These are phyloP conservation scores for Drosophila affinis DNA, from an alignment of 2,888 invertebrate species.

Conservation along the genomic window DNA sequence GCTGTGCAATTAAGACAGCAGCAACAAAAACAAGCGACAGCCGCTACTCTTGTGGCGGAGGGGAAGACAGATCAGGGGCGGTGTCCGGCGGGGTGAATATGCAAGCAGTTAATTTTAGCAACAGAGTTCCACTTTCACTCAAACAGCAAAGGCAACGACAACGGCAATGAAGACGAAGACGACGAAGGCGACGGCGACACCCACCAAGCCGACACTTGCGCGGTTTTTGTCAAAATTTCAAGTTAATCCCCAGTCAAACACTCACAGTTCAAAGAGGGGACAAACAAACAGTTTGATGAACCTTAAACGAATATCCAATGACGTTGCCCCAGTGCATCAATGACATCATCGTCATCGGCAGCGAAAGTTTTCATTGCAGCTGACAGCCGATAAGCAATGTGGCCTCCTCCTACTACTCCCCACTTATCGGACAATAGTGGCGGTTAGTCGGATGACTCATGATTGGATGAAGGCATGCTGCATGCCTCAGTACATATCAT, in stretches of 20 bases:
- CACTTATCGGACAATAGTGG: background rate
- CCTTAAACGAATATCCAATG: constrained; percentile 50
- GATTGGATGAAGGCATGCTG: constrained; percentile 13
- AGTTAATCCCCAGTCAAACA: constrained; percentile 58
- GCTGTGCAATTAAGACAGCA: constrained; percentile 73
- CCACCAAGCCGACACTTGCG: constrained; percentile 64
- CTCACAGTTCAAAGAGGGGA: background rate
- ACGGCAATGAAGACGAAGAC: constrained; percentile 36
- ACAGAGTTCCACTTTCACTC: constrained; percentile 81
- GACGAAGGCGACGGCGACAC: constrained; percentile 29
- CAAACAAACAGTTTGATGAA: constrained; percentile 68
- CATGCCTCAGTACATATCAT: constrained; percentile 10
- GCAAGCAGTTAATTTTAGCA: constrained; percentile 79
- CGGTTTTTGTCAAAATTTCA: constrained; percentile 75
- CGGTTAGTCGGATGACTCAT: constrained; percentile 10
- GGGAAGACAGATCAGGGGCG: background rate
- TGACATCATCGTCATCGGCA: constrained; percentile 42
- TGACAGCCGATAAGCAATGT: constrained; percentile 22
- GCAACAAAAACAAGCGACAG: constrained; percentile 52
- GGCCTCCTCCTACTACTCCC: background rate
- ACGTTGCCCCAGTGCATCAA: constrained; percentile 43
- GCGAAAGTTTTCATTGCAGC: constrained; percentile 49
- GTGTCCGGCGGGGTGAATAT: constrained; percentile 32
- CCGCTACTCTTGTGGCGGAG: constrained; percentile 11
- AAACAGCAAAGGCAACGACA: constrained; percentile 44